phyloP scores from a whole-genome alignment of 2,888 invertebrate genomes.

The Hylaea fasciaria region DNA sequence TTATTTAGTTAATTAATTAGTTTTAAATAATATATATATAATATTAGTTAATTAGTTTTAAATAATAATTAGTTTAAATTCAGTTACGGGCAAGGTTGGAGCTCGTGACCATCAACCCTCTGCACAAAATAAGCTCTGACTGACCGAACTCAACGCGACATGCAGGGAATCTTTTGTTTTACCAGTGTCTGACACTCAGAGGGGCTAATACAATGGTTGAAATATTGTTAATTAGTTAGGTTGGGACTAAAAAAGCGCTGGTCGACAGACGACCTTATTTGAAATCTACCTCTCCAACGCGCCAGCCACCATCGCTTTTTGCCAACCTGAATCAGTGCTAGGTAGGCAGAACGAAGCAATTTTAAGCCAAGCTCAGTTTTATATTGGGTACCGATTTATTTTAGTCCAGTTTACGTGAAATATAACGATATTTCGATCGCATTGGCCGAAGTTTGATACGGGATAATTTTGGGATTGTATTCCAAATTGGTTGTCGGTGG shows the following conservation, averaged over 20 bases:
- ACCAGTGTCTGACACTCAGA: too few species aligned
- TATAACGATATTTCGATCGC: constrained; percentile 43
- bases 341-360: constrained; percentile 58
- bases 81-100: too few species aligned
- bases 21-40: too few species aligned
- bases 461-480: constrained; percentile 27
- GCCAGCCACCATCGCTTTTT: constrained; percentile 41
- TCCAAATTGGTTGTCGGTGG: constrained; percentile 1
- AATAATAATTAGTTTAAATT: too few species aligned
- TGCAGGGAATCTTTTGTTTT: too few species aligned
- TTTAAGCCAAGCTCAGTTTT: constrained; percentile 56
- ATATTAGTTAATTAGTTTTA: too few species aligned
- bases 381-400: constrained; percentile 52
- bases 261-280: background rate
- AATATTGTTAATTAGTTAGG: too few species aligned
- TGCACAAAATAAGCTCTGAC: too few species aligned
- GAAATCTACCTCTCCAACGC: constrained; percentile 17
- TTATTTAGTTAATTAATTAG: too few species aligned
- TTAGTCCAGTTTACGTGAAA: constrained; percentile 48
- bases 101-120: too few species aligned
- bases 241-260: background rate
- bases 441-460: constrained; percentile 34
- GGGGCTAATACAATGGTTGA: too few species aligned
- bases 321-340: constrained; percentile 49
- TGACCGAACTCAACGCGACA: too few species aligned